Percentiles rank a stretch among this genome's conserved stretches.
Conservation (phyloP, 2,797 vertebrate species). For the Amblyraja radiata region DNA sequence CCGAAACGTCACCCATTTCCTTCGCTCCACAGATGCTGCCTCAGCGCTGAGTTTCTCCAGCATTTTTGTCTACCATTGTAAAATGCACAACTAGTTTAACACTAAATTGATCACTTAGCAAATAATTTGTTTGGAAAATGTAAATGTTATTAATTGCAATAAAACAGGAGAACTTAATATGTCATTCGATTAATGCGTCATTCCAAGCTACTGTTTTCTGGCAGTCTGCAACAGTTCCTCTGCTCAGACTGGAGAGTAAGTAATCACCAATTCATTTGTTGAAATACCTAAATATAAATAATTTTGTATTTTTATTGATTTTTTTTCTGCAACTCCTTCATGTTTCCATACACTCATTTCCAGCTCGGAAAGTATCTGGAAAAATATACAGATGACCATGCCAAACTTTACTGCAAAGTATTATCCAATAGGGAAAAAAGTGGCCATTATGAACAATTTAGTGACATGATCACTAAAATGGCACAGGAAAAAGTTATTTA, state of each 20-base stretch:
- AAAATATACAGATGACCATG: background rate
- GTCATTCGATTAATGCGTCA: background rate
- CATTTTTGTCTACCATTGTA: background rate
- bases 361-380: background rate
- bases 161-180: background rate
- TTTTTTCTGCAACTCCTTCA: background rate
- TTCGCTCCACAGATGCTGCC: too few relatives aligned
- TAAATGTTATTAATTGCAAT: background rate
- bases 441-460: background rate
- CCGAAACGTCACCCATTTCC: too few relatives aligned
- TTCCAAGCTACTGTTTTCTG: background rate
- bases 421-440: background rate
- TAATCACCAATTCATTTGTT: background rate
- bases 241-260: background rate
- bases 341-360: background rate
- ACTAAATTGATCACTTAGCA: background rate
- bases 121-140: background rate
- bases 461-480: background rate
- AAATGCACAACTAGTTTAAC: background rate
- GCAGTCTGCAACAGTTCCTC: background rate
- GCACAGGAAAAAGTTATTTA: too few relatives aligned
- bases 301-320: background rate
- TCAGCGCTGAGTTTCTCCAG: too few relatives aligned
- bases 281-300: background rate
- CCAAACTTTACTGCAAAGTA: conserved; percentile 2